These are phyloP conservation scores for Drosophila mojavensis DNA, from an alignment of 1,140 invertebrate species.

Conservation along the genomic window DNA sequence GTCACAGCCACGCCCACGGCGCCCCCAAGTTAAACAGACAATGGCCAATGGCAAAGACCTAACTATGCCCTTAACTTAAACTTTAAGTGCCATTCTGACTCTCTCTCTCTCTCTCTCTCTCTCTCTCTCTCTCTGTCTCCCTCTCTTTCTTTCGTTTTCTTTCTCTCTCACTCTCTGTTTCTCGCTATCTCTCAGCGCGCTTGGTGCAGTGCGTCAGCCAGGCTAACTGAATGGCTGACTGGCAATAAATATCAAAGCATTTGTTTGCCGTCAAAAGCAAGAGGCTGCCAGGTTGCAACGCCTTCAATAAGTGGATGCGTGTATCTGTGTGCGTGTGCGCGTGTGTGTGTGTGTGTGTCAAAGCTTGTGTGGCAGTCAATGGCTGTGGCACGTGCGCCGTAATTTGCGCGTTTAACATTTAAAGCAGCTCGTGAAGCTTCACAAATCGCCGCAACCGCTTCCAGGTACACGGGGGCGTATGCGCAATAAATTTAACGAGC, in stretches of 20 bases:
- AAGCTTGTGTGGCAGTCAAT: constrained; percentile 36
- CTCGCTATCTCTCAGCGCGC: neutral
- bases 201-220: constrained; percentile 21
- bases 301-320: constrained; percentile 57
- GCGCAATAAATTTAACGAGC: constrained; percentile 81
- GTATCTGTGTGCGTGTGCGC: constrained; percentile 17
- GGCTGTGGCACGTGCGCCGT: constrained; percentile 71
- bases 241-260: constrained; percentile 81
- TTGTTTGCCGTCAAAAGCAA: constrained; percentile 77
- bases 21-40: constrained; percentile 21
- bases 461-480: constrained; percentile 72
- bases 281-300: constrained; percentile 54
- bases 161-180: neutral
- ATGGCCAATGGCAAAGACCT: neutral
- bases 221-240: constrained; percentile 24
- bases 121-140: neutral
- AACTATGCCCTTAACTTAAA: constrained; percentile 1
- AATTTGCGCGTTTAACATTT: constrained; percentile 81
- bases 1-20: constrained; percentile 31
- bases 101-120: neutral
- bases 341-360: constrained; percentile 4
- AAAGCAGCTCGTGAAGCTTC: constrained; percentile 62
- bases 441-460: constrained; percentile 31
- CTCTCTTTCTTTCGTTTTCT: neutral
- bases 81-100: constrained; percentile 1